phyloP scores from a whole-genome alignment of 2,113 vertebrate species.

The Chamaea fasciata region DNA sequence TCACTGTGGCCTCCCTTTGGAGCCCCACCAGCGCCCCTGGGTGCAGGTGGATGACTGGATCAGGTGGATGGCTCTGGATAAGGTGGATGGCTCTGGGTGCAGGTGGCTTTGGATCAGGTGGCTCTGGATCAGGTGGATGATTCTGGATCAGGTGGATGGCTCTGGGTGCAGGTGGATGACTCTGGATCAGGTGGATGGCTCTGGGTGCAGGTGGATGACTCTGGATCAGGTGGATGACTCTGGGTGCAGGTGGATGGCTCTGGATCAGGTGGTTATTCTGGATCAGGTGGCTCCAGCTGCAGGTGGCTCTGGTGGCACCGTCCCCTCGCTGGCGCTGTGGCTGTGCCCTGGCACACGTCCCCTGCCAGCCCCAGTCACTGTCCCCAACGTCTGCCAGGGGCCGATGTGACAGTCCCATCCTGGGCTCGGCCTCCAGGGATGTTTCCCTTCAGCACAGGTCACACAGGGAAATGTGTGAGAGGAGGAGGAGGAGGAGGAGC shows the following conservation, averaged over 20 bases:
- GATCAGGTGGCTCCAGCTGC: fast-evolving
- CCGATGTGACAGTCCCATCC: fast-evolving
- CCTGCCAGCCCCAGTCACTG: neutral
- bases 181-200: neutral
- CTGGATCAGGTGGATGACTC: fast-evolving
- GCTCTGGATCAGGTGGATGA: neutral
- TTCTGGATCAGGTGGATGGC: neutral
- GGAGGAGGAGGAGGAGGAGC: neutral
- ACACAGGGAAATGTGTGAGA: neutral
- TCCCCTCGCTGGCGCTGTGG: neutral
- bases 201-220: neutral
- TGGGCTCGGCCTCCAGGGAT: neutral
- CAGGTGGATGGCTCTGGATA: fast-evolving
- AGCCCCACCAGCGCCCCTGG: neutral
- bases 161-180: fast-evolving
- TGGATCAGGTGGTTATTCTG: too few relatives aligned
- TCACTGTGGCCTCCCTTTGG: neutral
- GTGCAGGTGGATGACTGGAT: fast-evolving
- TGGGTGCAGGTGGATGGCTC: fast-evolving
- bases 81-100: fast-evolving
- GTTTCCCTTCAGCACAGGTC: neutral
- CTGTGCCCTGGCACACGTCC: neutral
- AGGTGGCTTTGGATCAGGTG: fast-evolving
- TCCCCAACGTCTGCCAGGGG: neutral
- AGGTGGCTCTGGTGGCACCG: neutral